A percentile compares a stretch with the other conserved stretches of the same genome.
phyloP scores from a whole-genome alignment of 2,113 vertebrate genomes.

The Pleuronectes platessa region DNA sequence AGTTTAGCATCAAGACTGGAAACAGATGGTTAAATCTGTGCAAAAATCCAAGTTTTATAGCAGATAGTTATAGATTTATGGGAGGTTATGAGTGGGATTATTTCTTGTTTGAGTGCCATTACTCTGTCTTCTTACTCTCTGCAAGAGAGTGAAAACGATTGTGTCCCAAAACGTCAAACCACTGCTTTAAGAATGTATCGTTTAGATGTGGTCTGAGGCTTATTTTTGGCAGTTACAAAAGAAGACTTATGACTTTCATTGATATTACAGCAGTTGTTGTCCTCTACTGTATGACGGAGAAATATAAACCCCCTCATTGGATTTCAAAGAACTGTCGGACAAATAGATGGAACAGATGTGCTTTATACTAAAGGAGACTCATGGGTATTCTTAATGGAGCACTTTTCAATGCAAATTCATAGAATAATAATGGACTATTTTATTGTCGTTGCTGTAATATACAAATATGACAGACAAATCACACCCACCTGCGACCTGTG shows the following conservation, averaged over 20 bases:
- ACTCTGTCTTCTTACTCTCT: not conserved
- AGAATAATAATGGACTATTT: slow-evolving; percentile 23
- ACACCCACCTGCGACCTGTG: slow-evolving; percentile 78
- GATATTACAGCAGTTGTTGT: slow-evolving; percentile 11
- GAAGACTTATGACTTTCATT: not conserved
- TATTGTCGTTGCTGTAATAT: not conserved
- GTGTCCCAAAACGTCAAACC: not conserved
- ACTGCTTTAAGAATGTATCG: not conserved
- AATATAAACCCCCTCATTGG: slow-evolving; percentile 8
- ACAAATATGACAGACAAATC: not conserved
- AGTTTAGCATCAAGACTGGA: no score
- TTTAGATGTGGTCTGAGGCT: not conserved
- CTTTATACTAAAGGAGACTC: not conserved
- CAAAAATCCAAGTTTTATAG: not conserved
- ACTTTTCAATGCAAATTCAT: not conserved
- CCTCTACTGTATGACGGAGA: not conserved
- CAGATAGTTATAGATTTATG: not conserved
- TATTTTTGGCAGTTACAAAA: slow-evolving; percentile 19
- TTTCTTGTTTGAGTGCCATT: not conserved
- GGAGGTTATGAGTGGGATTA: no score
- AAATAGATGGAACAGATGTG: slow-evolving; percentile 57
- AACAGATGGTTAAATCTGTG: not conserved
- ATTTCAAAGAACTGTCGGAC: slow-evolving; percentile 12
- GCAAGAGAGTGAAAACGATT: not conserved
- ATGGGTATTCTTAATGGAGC: not conserved